Base-by-base conservation (phyloP, 1,140 invertebrate genomes). In the Meloidogyne floridensis region DNA sequence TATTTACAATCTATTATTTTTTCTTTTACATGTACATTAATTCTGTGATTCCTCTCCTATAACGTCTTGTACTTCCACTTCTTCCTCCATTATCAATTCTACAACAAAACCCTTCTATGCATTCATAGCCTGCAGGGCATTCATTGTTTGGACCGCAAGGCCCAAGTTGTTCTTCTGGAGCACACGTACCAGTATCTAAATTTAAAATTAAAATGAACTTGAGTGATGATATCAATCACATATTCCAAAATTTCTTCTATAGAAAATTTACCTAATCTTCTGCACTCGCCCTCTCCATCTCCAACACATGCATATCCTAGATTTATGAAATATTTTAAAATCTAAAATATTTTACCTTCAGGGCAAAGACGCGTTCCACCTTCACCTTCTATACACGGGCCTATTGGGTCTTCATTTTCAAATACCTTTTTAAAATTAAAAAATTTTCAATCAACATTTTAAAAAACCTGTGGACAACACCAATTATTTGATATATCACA, bases 401-500 rank as follows among this genome's bases (percentile, higher is more conserved):
- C 84, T 13, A 85, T 84, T 18, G 84, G 72, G 70, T 87, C 84
- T 18, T 86, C 84, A 77, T 87, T 78, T 71, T 59, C 56, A 20
- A 77, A 65, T 10, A 56, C 51, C 18, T 42, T n/a, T 76, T 54
- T 11, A 0, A 5, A 3, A 76, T 10, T 77, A 71, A 20, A 11
- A 59, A 13, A 15, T 54, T 32, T 47, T 54, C 9, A 13, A 54
- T 54, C 10, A 54, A 54, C 0, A 9, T 54, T 54, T 18, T 2
- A 47, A 56, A 13, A 53, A 32, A 84, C 82, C 78, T 80, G 80
- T 9, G 87, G 87, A 51, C 87, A 88, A 78, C 87, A 88, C 74
- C 80, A 84, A 74, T 86, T 83, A 72, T 86, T 81, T 43, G 81
- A 82, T 10, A 82, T 81, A 73, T 88, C 88, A 70, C 87, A 88